Percentiles rank a stretch among this genome's conserved stretches.
Evolutionary conservation across 2,888 invertebrate genomes (phyloP).

Genomic region (Willowsia nigromaculata): DNA sequence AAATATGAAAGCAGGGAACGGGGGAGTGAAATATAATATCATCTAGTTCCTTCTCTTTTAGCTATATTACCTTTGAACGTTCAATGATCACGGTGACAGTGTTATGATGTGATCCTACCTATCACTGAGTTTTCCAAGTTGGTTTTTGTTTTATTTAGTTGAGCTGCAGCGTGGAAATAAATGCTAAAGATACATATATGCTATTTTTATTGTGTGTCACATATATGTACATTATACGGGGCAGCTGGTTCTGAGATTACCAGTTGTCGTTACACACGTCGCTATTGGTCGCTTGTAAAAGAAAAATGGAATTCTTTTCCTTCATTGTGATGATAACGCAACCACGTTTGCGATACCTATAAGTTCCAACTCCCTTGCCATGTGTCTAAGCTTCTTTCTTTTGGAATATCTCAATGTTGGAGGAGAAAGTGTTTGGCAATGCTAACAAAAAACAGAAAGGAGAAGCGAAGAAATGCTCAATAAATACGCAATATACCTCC

Average conservation of each 20-base stretch:
- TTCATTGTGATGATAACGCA: not conserved
- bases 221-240: too few relatives aligned
- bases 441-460: not conserved
- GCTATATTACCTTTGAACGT: too few relatives aligned
- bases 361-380: not conserved
- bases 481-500: slow-evolving; percentile 15
- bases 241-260: not conserved
- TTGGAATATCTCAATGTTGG: not conserved
- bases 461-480: not conserved
- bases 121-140: not conserved
- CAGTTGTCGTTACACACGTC: not conserved
- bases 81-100: not conserved
- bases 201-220: too few relatives aligned
- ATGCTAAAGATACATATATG: not conserved
- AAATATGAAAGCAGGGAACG: too few relatives aligned
- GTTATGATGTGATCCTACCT: not conserved
- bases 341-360: not conserved
- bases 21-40: too few relatives aligned
- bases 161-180: not conserved
- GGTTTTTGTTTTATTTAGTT: not conserved
- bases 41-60: not conserved
- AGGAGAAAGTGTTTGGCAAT: not conserved
- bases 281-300: not conserved
- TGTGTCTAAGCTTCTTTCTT: not conserved
- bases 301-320: not conserved